Percentiles rank a stretch among this genome's conserved stretches.
These are phyloP conservation scores for Neotoxoptera formosana DNA, from an alignment of 1,140 invertebrate genomes.

Conservation along the genomic window DNA sequence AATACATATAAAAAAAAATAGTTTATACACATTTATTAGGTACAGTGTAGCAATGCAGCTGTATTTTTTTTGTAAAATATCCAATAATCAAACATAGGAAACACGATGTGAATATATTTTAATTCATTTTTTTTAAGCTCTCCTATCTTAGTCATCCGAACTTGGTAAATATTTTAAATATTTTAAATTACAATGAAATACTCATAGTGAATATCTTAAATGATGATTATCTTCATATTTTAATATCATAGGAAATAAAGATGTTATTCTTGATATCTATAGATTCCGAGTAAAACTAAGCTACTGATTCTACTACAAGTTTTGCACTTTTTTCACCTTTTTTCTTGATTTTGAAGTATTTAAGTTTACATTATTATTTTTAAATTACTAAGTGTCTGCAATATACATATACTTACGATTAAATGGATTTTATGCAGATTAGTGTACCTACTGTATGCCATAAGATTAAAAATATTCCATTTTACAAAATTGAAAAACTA, in stretches of 20 bases:
- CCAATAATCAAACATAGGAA: background rate
- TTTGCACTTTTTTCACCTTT: background rate
- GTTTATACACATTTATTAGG: background rate
- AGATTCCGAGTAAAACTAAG: background rate
- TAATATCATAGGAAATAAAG: background rate
- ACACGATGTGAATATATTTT: background rate
- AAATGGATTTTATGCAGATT: background rate
- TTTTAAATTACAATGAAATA: background rate
- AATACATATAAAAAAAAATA: no score
- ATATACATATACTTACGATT: background rate
- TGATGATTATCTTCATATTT: background rate
- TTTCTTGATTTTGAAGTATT: background rate
- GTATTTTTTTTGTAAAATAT: no score
- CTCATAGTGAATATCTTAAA: background rate
- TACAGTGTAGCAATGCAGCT: background rate
- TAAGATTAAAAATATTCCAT: background rate
- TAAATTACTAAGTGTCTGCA: background rate
- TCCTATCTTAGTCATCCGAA: background rate
- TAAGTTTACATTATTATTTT: background rate
- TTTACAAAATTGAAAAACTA: background rate
- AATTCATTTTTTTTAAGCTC: background rate
- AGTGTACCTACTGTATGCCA: background rate
- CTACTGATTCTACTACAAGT: background rate
- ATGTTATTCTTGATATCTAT: background rate
- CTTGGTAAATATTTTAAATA: background rate